phyloP scores from a whole-genome alignment of 2,888 invertebrate species.

The Urechis unicinctus region DNA sequence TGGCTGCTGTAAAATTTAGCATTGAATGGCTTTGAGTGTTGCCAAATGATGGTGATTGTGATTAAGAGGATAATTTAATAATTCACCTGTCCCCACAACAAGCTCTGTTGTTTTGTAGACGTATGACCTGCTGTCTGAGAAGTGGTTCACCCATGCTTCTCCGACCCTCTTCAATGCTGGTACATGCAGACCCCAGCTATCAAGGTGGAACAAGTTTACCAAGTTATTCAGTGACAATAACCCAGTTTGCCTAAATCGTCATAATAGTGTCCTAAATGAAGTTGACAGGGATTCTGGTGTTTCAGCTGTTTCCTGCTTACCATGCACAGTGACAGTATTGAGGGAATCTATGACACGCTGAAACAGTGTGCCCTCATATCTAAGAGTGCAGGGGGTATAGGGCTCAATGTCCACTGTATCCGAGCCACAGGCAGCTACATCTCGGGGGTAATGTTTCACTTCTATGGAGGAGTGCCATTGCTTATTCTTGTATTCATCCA shows the following conservation, averaged over 20 bases:
- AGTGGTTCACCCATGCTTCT: slow-evolving; percentile 96
- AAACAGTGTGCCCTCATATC: slow-evolving; percentile 92
- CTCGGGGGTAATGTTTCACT: slow-evolving; percentile 68
- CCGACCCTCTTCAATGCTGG: slow-evolving; percentile 95
- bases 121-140: slow-evolving; percentile 87
- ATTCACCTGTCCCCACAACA: too few relatives aligned
- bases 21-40: too few relatives aligned
- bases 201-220: slow-evolving; percentile 56
- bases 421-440: slow-evolving; percentile 86
- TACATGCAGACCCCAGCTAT: slow-evolving; percentile 83
- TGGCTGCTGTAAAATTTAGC: too few relatives aligned
- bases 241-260: background rate
- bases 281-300: too few relatives aligned
- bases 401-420: slow-evolving; percentile 91
- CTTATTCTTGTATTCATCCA: background rate
- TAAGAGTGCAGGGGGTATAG: slow-evolving; percentile 95
- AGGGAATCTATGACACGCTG: slow-evolving; percentile 87
- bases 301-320: slow-evolving; percentile 84
- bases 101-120: slow-evolving; percentile 58
- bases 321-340: slow-evolving; percentile 85
- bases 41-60: too few relatives aligned
- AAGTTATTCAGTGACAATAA: background rate
- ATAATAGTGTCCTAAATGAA: slow-evolving; percentile 2
- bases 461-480: too few relatives aligned
- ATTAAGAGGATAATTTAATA: too few relatives aligned